Conservation (phyloP, 2,888 invertebrate genomes). For the Himalopsyche tibetana region DNA sequence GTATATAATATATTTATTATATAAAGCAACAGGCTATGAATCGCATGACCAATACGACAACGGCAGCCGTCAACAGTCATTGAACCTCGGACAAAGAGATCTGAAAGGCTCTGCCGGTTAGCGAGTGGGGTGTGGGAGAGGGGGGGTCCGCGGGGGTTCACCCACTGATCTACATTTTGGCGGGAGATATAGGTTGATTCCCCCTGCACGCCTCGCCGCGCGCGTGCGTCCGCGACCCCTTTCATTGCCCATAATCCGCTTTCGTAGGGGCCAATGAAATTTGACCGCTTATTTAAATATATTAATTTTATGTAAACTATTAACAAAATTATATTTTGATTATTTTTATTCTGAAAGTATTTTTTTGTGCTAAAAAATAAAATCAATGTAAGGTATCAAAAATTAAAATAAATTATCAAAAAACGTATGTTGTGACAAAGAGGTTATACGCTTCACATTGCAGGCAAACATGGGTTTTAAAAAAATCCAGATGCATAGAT, state of each 20-base stretch:
- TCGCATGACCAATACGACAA: slow-evolving; percentile 1
- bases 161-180: slow-evolving; percentile 79
- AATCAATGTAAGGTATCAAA: too few relatives aligned
- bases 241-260: slow-evolving; percentile 45
- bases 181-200: slow-evolving; percentile 66
- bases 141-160: slow-evolving; percentile 68
- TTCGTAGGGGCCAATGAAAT: slow-evolving; percentile 11
- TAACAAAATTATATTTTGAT: too few relatives aligned
- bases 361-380: too few relatives aligned
- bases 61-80: slow-evolving; percentile 48
- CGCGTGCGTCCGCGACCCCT: slow-evolving; percentile 51
- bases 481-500: too few relatives aligned
- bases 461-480: too few relatives aligned
- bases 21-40: neutral
- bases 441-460: too few relatives aligned
- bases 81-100: slow-evolving; percentile 58
- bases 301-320: neutral
- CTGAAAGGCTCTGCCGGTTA: slow-evolving; percentile 46
- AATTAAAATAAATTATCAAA: too few relatives aligned
- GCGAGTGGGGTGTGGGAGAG: neutral
- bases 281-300: slow-evolving; percentile 2
- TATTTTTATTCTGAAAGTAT: too few relatives aligned
- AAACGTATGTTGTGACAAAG: too few relatives aligned
- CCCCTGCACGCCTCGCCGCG: slow-evolving; percentile 42
- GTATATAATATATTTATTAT: too few relatives aligned